Evolutionary conservation across 1,140 invertebrate species (phyloP).

Genomic region (Chionoecetes opilio): DNA sequence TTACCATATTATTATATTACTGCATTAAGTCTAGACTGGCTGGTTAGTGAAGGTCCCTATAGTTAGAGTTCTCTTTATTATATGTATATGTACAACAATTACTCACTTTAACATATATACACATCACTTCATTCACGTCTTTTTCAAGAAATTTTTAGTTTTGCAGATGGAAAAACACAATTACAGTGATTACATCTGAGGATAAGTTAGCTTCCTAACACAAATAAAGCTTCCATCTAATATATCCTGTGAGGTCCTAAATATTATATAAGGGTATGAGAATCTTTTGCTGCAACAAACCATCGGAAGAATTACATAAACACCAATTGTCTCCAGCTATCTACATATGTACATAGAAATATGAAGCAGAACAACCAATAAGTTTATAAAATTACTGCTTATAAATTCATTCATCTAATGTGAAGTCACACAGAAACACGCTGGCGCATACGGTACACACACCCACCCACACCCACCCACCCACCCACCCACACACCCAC

Average conservation of each 20-base stretch:
- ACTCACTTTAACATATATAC: not conserved
- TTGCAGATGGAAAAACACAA: slow-evolving; percentile 30
- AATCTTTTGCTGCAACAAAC: slow-evolving; percentile 72
- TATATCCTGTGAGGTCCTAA: slow-evolving; percentile 73
- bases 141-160: not conserved
- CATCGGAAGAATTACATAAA: slow-evolving; percentile 56
- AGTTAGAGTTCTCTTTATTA: slow-evolving; percentile 22
- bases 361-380: slow-evolving; percentile 65
- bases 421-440: slow-evolving; percentile 6
- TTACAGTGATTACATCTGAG: not conserved
- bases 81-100: slow-evolving; percentile 10
- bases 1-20: no score
- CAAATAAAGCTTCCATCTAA: slow-evolving; percentile 41
- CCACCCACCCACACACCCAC: slow-evolving; percentile 32
- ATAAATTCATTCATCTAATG: slow-evolving; percentile 17
- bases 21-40: not conserved
- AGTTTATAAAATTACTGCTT: slow-evolving; percentile 36
- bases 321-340: slow-evolving; percentile 68
- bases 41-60: not conserved
- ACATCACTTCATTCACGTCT: not conserved
- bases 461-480: slow-evolving; percentile 23
- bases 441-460: not conserved
- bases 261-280: slow-evolving; percentile 60
- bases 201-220: slow-evolving; percentile 48
- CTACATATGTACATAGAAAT: slow-evolving; percentile 66